Conservation (phyloP, 2,113 vertebrate species). For the Edolisoma coerulescens region DNA sequence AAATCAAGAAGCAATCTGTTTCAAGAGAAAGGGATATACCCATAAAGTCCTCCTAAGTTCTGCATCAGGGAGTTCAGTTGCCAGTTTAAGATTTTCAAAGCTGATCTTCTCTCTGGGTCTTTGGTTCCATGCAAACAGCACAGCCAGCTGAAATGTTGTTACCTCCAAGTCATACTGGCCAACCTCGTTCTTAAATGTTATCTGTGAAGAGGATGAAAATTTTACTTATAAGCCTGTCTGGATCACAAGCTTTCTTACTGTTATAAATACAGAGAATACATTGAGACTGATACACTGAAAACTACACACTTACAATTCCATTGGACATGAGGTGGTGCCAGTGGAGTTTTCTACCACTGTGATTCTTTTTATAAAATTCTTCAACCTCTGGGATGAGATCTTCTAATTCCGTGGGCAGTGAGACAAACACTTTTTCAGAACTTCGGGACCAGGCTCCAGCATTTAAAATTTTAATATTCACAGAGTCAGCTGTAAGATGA, state of each 20-base stretch:
- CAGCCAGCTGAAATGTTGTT: conserved; percentile 96
- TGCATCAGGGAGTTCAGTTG: conserved; percentile 95
- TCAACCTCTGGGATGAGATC: conserved; percentile 98
- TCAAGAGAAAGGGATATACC: conserved; percentile 77
- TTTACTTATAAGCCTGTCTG: background rate
- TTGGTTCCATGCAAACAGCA: conserved; percentile 99
- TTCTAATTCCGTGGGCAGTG: conserved; percentile 94
- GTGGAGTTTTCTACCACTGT: conserved; percentile 97
- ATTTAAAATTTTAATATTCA: conserved; percentile 99
- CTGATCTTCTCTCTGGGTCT: conserved; percentile 97
- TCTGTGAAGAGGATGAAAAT: conserved; percentile 71
- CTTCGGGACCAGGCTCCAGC: conserved; percentile 98
- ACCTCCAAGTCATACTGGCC: conserved; percentile 98
- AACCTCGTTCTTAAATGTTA: conserved; percentile 98
- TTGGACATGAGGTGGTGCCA: conserved; percentile 99
- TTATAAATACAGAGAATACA: background rate
- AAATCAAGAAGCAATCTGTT: conserved; percentile 5
- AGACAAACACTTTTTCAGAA: conserved; percentile 98
- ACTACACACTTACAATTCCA: conserved; percentile 88
- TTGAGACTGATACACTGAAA: background rate
- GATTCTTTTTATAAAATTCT: conserved; percentile 99
- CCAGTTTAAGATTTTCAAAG: conserved; percentile 97
- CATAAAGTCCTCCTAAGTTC: conserved; percentile 97
- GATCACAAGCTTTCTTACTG: background rate
- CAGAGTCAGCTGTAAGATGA: conserved; percentile 87